These are phyloP conservation scores for Hippotragus niger DNA, from an alignment of 2,113 vertebrate genomes.

Conservation along the genomic window DNA sequence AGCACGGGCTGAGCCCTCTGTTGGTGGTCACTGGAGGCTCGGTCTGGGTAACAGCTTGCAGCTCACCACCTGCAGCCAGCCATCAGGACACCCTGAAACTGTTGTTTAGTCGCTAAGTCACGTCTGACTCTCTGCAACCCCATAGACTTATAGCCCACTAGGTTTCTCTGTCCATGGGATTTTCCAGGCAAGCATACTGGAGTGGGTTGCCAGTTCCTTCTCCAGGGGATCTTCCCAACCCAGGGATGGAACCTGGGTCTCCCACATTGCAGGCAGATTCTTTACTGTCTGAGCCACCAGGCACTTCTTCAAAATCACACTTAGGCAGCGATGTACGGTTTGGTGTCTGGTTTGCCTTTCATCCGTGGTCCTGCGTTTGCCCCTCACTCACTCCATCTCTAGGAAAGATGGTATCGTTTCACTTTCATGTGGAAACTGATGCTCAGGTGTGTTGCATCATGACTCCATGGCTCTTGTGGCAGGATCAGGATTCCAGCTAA, in stretches of 20 bases:
- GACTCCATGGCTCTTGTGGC: too few relatives aligned
- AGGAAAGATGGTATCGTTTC: neutral
- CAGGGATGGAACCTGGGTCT: neutral
- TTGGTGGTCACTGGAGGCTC: neutral
- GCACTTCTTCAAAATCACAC: neutral
- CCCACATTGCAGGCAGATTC: neutral
- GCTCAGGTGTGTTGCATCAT: neutral
- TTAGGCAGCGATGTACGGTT: neutral
- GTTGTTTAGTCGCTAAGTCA: neutral
- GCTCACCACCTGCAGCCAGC: neutral
- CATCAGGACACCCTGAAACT: neutral
- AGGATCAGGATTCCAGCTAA: neutral
- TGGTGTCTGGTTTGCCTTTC: neutral
- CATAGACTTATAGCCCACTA: neutral
- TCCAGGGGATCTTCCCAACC: neutral
- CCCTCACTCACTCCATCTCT: neutral
- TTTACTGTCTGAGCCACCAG: neutral
- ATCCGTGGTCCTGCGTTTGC: neutral
- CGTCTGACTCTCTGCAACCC: neutral
- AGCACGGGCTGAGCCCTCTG: rapidly evolving
- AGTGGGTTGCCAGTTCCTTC: neutral
- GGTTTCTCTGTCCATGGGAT: neutral
- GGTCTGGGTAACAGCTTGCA: neutral
- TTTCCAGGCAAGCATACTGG: neutral
- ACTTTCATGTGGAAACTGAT: neutral